Base-by-base conservation (phyloP, 2,113 vertebrate species). In the Paradisaea rubra region DNA sequence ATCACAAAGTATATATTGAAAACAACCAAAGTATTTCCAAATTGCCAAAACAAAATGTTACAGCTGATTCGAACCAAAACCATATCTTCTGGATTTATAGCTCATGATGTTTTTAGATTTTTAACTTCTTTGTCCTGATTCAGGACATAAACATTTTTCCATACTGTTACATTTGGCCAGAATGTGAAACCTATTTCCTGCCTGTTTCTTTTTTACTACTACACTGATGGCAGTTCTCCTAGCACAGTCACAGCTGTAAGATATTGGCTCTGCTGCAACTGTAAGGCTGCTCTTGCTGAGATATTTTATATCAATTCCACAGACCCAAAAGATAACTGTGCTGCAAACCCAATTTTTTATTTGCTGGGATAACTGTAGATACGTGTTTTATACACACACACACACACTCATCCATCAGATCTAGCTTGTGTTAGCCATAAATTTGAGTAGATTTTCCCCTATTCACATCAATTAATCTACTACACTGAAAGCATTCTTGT, bases 71-170 rank as follows among this genome's bases (percentile, higher is more conserved):
- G 84, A 95, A 95, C 70, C 69, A 78, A 96, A 93, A 33, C 64
- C 56, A 4, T 90, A 86, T 52, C 80, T 92, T 88, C 60, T 63
- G 76, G 73, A 93, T 93, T 94, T 92, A 94, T 65, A 68, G 64
- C 20, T 64, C 80, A 92, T 59, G 76, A 86, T 84, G 88, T n/a
- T 96, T 94, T 94, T 78, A 97, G 73, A 53, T 95, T 97, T 89
- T 84, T 94, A 78, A 94, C 84, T 92, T 86, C 60, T 94, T 91
- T 94, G 84, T 94, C 89, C 49, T 91, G 57, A 91, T 85, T 81
- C 61, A 82, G 84, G 89, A 94, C 78, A 94, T 95, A 96, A 97
- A 96, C 87, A 94, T 96, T 96, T 97, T 97, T 94, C 95, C 93
- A 88, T 93, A 92, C 56, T 70, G 56, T 92, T 94, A 93, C 83